Conservation (phyloP, 2,113 vertebrate species). For the Chionomys nivalis region DNA sequence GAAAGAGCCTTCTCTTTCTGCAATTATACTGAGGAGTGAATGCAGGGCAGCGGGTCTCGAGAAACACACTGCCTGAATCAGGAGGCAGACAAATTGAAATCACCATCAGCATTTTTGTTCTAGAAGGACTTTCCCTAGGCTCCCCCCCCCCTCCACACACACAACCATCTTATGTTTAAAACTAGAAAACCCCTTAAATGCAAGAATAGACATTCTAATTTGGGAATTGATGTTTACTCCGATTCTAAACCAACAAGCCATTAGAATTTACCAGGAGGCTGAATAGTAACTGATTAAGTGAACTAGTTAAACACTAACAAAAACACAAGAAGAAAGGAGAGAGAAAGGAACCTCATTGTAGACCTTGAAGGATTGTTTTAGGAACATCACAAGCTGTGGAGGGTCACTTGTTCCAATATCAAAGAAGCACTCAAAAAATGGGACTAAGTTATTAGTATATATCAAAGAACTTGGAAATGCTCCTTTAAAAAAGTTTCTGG, state of each 20-base stretch:
- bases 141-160: background rate
- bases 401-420: background rate
- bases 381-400: background rate
- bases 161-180: conserved; percentile 44
- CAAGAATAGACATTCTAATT: conserved; percentile 51
- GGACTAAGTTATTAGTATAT: background rate
- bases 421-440: conserved; percentile 37
- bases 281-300: conserved; percentile 75
- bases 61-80: conserved; percentile 38
- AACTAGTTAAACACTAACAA: conserved; percentile 75
- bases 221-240: conserved; percentile 63
- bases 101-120: conserved; percentile 23
- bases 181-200: conserved; percentile 44
- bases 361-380: conserved; percentile 36
- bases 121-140: conserved; percentile 17
- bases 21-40: conserved; percentile 39
- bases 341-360: background rate
- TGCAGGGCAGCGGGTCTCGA: conserved; percentile 28
- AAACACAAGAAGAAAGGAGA: conserved; percentile 13
- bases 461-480: conserved; percentile 17
- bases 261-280: conserved; percentile 53
- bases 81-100: conserved; percentile 57
- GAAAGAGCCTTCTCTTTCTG: conserved; percentile 46
- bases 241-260: conserved; percentile 52
- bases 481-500: conserved; percentile 2